Evolutionary conservation across 2,888 invertebrate genomes (phyloP).

Genomic region (Eupithecia centaureata): DNA sequence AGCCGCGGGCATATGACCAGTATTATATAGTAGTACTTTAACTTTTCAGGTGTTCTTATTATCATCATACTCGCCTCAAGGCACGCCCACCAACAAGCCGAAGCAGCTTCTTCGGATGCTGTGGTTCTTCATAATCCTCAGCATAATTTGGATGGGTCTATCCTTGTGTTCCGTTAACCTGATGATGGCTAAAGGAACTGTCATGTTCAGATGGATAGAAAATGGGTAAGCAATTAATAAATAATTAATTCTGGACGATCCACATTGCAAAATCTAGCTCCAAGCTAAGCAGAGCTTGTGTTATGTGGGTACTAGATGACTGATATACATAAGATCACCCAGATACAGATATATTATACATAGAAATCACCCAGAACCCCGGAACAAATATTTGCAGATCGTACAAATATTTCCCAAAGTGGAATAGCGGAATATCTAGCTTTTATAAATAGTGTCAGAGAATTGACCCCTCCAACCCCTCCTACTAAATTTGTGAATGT

Average conservation of each 20-base stretch:
- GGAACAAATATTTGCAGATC: no score
- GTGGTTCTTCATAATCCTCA: constrained; percentile 89
- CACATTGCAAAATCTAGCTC: no score
- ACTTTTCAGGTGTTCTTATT: constrained; percentile 86
- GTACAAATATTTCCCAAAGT: no score
- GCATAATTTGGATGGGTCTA: constrained; percentile 88
- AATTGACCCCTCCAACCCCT: neutral
- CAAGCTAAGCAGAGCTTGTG: no score
- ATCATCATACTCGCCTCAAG: constrained; percentile 87
- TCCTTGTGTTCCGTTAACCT: constrained; percentile 86
- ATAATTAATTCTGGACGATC: no score
- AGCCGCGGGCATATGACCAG: no score
- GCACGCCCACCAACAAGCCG: constrained; percentile 85
- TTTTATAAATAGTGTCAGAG: neutral
- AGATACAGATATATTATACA: no score
- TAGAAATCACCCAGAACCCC: no score
- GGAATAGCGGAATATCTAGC: neutral
- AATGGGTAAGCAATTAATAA: constrained; percentile 70
- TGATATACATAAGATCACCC: no score
- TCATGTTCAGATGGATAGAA: constrained; percentile 87
- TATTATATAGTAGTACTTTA: neutral
- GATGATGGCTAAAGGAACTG: constrained; percentile 85
- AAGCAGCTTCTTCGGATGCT: constrained; percentile 87
- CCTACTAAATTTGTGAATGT: neutral
- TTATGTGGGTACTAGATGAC: no score